Evolutionary conservation across 2,113 vertebrate genomes (phyloP).

Genomic region (Mohoua ochrocephala): DNA sequence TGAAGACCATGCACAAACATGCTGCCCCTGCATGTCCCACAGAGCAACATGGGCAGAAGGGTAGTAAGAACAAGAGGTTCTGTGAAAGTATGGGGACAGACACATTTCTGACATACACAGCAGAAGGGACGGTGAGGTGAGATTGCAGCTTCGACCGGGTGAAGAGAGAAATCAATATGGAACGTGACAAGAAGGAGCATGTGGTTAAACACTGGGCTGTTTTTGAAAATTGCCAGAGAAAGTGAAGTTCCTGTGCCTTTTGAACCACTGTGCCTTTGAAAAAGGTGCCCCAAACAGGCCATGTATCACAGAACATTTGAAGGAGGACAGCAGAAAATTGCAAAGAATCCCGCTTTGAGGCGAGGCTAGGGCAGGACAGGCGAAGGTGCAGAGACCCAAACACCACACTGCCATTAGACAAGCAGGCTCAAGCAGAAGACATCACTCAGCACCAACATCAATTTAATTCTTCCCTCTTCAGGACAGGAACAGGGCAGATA

Average conservation of each 20-base stretch:
- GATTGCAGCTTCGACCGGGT: neutral
- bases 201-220: neutral
- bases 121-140: neutral
- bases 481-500: constrained; percentile 38
- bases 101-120: neutral
- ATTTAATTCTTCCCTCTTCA: constrained; percentile 66
- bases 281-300: neutral
- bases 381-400: neutral
- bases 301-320: neutral
- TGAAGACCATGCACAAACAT: neutral
- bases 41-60: neutral
- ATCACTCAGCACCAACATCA: constrained; percentile 54
- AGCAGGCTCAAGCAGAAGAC: neutral
- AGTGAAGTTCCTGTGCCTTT: neutral
- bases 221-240: neutral
- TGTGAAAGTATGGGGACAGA: neutral
- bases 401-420: neutral
- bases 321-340: neutral
- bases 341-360: neutral
- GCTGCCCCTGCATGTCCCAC: neutral
- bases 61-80: neutral
- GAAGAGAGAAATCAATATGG: neutral
- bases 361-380: neutral
- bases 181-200: neutral
- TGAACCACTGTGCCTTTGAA: neutral